phyloP scores from a whole-genome alignment of 2,113 vertebrate species.

The Rhea americana region DNA sequence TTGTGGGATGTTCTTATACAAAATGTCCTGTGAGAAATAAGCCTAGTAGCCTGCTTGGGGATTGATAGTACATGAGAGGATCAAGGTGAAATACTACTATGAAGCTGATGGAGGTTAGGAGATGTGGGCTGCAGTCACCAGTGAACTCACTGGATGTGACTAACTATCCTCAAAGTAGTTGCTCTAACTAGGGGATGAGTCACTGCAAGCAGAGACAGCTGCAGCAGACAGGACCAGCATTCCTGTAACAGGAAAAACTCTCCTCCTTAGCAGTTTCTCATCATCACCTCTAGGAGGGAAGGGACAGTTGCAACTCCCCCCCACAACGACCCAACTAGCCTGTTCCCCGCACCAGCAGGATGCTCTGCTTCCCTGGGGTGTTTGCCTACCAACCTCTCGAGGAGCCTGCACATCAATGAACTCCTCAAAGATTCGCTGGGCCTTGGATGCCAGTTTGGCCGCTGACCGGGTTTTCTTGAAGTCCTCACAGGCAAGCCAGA shows the following conservation, averaged over 20 bases:
- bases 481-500: constrained; percentile 96
- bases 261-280: not conserved
- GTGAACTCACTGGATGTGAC: constrained; percentile 16
- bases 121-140: not conserved
- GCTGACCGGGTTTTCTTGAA: constrained; percentile 86
- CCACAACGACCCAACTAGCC: not conserved
- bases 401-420: constrained; percentile 93
- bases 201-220: not conserved
- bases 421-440: constrained; percentile 91
- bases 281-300: not conserved
- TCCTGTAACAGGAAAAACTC: not conserved
- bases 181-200: constrained; percentile 7
- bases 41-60: not conserved
- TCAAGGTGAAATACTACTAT: not conserved
- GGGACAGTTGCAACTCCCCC: not conserved
- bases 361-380: fast-evolving
- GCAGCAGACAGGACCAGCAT: not conserved
- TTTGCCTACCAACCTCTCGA: constrained; percentile 83
- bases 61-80: not conserved
- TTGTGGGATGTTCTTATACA: not conserved
- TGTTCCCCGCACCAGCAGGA: fast-evolving
- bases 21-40: not conserved
- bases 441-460: constrained; percentile 86
- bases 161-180: not conserved
- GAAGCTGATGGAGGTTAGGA: not conserved